Percentiles rank a stretch among this genome's conserved stretches.
Evolutionary conservation across 2,113 vertebrate species (phyloP).

Genomic region (Jaculus jaculus): DNA sequence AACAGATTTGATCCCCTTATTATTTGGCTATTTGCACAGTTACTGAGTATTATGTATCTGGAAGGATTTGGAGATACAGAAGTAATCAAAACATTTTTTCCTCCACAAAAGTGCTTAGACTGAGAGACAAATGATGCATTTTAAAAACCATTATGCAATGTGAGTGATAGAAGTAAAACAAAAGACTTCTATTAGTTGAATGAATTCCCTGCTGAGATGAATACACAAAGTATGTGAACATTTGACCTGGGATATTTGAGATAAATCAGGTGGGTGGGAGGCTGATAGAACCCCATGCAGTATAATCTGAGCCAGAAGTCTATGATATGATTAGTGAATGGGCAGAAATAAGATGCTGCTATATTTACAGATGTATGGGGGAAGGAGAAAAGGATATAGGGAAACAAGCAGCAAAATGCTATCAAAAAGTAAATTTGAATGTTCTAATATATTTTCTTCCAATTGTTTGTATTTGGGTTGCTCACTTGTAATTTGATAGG

Average conservation of each 20-base stretch:
- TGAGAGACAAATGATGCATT: neutral
- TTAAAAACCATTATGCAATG: neutral
- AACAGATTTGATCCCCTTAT: slow-evolving; percentile 40
- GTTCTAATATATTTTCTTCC: neutral
- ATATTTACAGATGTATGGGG: neutral
- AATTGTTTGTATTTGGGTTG: neutral
- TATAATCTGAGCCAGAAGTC: neutral
- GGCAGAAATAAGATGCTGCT: neutral
- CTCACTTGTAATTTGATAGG: slow-evolving; percentile 34
- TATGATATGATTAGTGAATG: neutral
- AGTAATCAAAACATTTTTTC: slow-evolving; percentile 1
- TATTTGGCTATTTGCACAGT: neutral
- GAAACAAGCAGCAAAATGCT: neutral
- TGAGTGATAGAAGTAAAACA: neutral
- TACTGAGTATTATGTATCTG: slow-evolving; percentile 22
- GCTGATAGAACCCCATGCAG: neutral
- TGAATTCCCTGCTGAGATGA: neutral
- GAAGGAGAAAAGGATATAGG: neutral
- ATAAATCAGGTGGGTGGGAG: neutral
- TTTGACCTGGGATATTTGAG: neutral
- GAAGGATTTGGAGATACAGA: slow-evolving; percentile 7
- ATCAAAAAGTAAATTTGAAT: neutral
- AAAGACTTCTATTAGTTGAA: neutral
- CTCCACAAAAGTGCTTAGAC: slow-evolving; percentile 19
- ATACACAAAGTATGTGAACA: neutral